Base-by-base conservation (phyloP, 2,113 vertebrate species). In the Brachyistius frenatus region DNA sequence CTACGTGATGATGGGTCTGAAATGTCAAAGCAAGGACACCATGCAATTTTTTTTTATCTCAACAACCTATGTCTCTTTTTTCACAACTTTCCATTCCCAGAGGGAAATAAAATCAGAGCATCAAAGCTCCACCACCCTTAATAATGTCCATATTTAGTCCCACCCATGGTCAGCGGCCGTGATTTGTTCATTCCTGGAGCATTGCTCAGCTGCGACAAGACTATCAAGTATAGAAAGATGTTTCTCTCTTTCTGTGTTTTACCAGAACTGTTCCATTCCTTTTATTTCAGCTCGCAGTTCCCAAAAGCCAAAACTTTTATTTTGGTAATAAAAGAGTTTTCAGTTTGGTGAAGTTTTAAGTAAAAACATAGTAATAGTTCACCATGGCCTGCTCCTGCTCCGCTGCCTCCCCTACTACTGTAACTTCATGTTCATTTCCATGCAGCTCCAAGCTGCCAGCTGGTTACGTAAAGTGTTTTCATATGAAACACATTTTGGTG, bases 381-480 rank as follows among this genome's bases (percentile, higher is more conserved):
- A 56, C 32, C 47, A 49, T 4, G n/a, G 55, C 49, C 23, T 49
- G 23, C 55, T 81, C 72, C 84, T 77, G 70, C 77, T 73, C 66
- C 35, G 76, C 73, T 69, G 16, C 57, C 61, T 66, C 62, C 58
- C 58, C 69, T 66, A 73, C 78, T 71, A 76, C 88, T 76, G 79
- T 84, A 84, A 69, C 79, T 66, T 61, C 73, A 50, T 73, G 77
- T 85, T 73, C 68, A 1, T 81, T 71, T 80, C 70, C 81, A 70
- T 49, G 73, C 84, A 79, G 83, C 75, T 62, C 50, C 14, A 37
- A 75, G 46, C 73, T 73, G 82, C 90, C 89, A 91, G 83, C 76
- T 57, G 83, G 75, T 93, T 93, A 92, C 82, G 82, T 93, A 92
- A 94, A 91, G 75, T 92, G 90, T 93, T 93, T 92, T 94, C 89